Evolutionary conservation across 2,113 vertebrate species (phyloP).

Genomic region (Calcarius ornatus): DNA sequence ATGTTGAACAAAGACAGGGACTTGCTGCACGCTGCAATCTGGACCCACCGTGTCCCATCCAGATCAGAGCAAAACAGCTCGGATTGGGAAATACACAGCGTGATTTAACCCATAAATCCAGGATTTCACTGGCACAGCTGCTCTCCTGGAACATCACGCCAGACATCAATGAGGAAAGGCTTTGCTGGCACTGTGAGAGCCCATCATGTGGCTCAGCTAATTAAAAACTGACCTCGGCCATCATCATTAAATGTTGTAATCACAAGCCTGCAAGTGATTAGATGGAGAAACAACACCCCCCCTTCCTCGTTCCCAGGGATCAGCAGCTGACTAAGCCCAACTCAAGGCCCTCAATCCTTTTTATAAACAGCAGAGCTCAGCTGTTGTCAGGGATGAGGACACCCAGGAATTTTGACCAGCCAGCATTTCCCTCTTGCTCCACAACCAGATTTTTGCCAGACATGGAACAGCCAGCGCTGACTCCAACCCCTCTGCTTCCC

Average conservation of each 20-base stretch:
- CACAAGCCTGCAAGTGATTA: conserved; percentile 58
- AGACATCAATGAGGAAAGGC: conserved; percentile 6
- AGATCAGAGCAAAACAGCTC: background rate
- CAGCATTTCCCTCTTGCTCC: background rate
- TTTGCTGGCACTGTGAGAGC: background rate
- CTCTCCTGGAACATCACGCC: background rate
- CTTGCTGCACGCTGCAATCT: background rate
- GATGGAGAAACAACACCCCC: conserved; percentile 11
- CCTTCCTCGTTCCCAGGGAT: background rate
- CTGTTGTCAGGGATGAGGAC: background rate
- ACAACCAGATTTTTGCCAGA: background rate
- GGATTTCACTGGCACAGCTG: conserved; percentile 35
- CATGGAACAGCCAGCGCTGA: rapidly evolving
- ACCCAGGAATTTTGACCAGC: background rate
- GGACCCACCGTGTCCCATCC: background rate
- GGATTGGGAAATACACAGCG: background rate
- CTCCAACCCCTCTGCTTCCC: background rate
- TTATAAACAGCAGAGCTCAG: background rate
- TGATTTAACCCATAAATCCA: conserved; percentile 26
- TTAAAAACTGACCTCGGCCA: conserved; percentile 55
- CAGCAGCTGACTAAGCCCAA: background rate
- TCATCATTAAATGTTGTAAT: conserved; percentile 58
- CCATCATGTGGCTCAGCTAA: conserved; percentile 60
- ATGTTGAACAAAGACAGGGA: rapidly evolving
- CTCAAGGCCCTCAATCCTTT: background rate